A percentile compares a stretch with the other conserved stretches of the same genome.
Conservation (phyloP, 2,113 vertebrate genomes). For the Nibea coibor region DNA sequence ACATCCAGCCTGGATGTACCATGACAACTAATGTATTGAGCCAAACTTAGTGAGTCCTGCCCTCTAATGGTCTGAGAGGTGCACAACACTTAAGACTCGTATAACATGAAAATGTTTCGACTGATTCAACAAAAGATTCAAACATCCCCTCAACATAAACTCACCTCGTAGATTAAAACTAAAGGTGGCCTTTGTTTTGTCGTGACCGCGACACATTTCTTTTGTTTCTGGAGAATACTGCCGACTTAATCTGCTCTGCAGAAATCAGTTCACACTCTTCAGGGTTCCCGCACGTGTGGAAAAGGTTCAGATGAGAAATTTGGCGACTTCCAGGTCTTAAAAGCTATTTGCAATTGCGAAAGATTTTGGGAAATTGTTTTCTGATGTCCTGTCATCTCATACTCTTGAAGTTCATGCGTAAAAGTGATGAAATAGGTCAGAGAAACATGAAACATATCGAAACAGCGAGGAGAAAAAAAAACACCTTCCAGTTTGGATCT, state of each 20-base stretch:
- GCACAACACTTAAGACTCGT: neutral
- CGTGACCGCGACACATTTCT: neutral
- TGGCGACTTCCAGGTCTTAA: neutral
- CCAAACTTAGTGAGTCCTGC: neutral
- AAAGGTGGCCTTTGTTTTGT: too few species aligned
- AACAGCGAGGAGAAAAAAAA: neutral
- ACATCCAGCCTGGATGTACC: neutral
- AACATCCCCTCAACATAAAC: neutral
- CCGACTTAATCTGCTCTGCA: neutral
- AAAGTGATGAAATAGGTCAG: neutral
- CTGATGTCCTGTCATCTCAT: neutral
- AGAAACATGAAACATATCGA: conserved; percentile 27
- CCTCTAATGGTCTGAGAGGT: conserved; percentile 1
- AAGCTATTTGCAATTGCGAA: neutral
- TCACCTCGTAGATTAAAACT: too few species aligned
- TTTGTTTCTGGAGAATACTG: conserved; percentile 24
- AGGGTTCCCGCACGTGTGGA: conserved; percentile 28
- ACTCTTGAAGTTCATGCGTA: neutral
- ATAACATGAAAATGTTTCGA: neutral
- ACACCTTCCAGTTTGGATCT: neutral
- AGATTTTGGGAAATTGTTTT: neutral
- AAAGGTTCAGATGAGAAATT: neutral
- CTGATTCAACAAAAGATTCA: neutral
- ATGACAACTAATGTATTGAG: neutral
- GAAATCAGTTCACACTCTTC: neutral